These are phyloP conservation scores for Pipra filicauda DNA, from an alignment of 2,113 vertebrate genomes.

Conservation along the genomic window DNA sequence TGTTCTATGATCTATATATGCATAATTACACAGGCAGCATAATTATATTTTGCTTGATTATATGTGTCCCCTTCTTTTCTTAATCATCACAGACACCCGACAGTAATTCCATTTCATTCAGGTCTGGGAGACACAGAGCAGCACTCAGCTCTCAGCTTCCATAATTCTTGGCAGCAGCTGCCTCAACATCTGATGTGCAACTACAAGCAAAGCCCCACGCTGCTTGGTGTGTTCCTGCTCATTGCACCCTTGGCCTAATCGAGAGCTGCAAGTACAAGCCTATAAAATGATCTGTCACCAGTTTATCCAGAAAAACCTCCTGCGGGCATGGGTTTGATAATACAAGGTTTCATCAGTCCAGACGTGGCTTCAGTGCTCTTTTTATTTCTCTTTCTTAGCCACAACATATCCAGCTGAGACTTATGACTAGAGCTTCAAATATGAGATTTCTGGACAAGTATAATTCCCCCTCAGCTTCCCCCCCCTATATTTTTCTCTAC, in stretches of 20 bases:
- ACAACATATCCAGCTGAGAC: neutral
- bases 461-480: neutral
- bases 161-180: neutral
- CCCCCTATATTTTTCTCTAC: neutral
- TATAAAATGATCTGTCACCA: neutral
- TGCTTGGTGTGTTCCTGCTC: neutral
- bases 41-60: conserved; percentile 6
- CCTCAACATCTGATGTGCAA: neutral
- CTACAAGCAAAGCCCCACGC: neutral
- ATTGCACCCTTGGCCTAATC: neutral
- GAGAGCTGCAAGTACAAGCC: neutral
- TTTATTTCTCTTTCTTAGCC: neutral
- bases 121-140: neutral
- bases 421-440: neutral
- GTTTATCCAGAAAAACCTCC: neutral
- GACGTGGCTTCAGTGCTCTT: neutral
- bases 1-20: neutral
- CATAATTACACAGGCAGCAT: neutral
- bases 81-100: neutral
- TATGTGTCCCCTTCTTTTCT: neutral
- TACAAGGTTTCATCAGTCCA: neutral
- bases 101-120: neutral
- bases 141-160: neutral
- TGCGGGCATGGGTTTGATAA: neutral
- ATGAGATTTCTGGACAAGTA: neutral